Base-by-base conservation (phyloP, 2,113 vertebrate species). In the Ciconia stormi region DNA sequence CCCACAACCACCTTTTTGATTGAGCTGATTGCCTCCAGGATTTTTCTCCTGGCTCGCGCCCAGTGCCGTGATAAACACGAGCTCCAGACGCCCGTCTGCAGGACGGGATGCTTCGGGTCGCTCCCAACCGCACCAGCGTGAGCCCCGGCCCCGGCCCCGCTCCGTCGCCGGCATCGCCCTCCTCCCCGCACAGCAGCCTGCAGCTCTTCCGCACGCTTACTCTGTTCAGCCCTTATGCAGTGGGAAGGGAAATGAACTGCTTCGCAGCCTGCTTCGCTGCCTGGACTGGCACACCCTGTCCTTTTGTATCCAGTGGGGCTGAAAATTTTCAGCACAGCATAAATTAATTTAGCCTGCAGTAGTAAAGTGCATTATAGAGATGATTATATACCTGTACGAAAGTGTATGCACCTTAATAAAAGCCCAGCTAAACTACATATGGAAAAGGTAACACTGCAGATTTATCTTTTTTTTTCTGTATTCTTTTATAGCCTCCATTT, bases 401-500 rank as follows among this genome's bases (percentile, higher is more conserved):
- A 84, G 46, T 10, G 46, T 78, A 16, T 7, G 38, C 58, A 56
- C 82, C 91, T 92, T 87, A 93, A 94, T 93, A 96, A 97, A 96
- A 93, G 30, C 49, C 70, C 58, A 92, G 40, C 71, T 74, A 90
- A 96, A 87, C 58, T 65, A 78, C 89, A 58, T 92, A 89, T n/a
- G 89, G 82, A 95, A 92, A 95, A 96, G 91, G 53, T 80, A 87
- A 96, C 56, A 2, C 40, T 87, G 52, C 1, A 67, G 55, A 97
- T 95, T 96, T 97, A 88, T 95, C 88, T 50, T 85, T 92, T 38
- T 38, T 88, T 92, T 82, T 13, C 76, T 66, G 27, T 49, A 49
- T 92, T 95, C 74, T 96, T 95, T 94, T 89, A 94, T 81, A 95
- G 82, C 44, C 40, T 91, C 80, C 87, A 70, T 77, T 95, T 83